These are phyloP conservation scores for Papilio aristodemus DNA, from an alignment of 1,140 invertebrate species.

Conservation along the genomic window DNA sequence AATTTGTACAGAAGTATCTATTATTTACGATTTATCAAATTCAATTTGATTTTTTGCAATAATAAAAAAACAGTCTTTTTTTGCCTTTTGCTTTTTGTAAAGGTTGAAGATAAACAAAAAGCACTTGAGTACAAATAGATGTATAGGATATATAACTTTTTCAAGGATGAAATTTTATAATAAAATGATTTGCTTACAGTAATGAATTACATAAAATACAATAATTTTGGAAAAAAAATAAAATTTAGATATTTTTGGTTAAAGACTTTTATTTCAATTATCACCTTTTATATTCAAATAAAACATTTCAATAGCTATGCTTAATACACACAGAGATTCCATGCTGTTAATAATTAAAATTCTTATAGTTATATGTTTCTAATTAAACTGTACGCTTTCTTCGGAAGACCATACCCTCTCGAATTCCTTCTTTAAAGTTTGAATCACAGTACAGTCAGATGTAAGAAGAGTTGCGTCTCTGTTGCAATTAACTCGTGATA, in stretches of 20 bases:
- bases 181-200: slow-evolving; percentile 45
- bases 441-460: slow-evolving; percentile 50
- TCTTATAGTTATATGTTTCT: neutral
- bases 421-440: slow-evolving; percentile 56
- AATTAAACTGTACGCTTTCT: neutral
- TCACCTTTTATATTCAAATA: slow-evolving; percentile 16
- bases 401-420: slow-evolving; percentile 58
- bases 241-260: slow-evolving; percentile 67
- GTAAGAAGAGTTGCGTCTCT: slow-evolving; percentile 56
- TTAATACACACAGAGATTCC: neutral
- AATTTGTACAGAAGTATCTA: neutral
- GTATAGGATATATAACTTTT: slow-evolving; percentile 47
- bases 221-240: slow-evolving; percentile 49
- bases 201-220: slow-evolving; percentile 19
- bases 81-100: slow-evolving; percentile 34
- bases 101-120: slow-evolving; percentile 47
- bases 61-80: neutral
- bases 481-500: slow-evolving; percentile 50
- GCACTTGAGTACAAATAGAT: slow-evolving; percentile 73
- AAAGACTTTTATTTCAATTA: slow-evolving; percentile 48
- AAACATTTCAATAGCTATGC: neutral
- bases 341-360: slow-evolving; percentile 8
- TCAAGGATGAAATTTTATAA: slow-evolving; percentile 38
- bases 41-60: neutral
- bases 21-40: neutral